Evolutionary conservation across 92 coral and sea anemone genomes (phyloP), one percentile per base, ranked within the genome.

Genomic region (Heliopora coerulea): DNA sequence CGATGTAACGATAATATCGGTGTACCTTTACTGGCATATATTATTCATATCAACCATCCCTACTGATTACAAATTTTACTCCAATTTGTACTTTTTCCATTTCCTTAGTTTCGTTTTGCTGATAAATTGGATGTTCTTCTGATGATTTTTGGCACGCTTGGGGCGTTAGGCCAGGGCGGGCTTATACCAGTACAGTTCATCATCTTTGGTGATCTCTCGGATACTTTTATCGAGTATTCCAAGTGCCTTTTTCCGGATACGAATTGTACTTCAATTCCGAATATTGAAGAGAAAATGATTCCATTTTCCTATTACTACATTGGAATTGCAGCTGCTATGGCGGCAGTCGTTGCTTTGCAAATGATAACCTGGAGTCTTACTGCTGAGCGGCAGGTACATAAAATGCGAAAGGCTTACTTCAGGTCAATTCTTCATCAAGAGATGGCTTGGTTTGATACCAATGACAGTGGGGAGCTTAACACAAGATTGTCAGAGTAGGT

Each of bases 361-460:
- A 86, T 86, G 87, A 88, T 84, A 0, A 24, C 78, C 10, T 93
- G 96, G 96, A 75, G 91, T 15, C 70, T 73, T 34, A 85, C 96
- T 44, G 96, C 93, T 0, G 91, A 80, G 3, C 86, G 98, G 6
- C 98, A 93, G 73, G 87, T 84, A n/a, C 86, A 79, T 62, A 79
- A 83, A 68, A 93, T 90, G 70, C 87, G 98, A 17, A 29, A 80
- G 68, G 81, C 81, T 19, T 90, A 87, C 79, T 93, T 93, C 62
- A 81, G 66, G 58, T 78, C 98, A 21, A 86, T 93, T 13, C 85
- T 93, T 68, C 82, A 85, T 20, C 98, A 93, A 82, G 91, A 93
- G 62, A 88, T 93, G 70, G 98, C 91, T 42, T 93, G 98, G 98
- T 93, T 93, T 90, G 98, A 93, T 50, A 83, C 86, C 0, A 88